Percentiles rank a stretch among this genome's conserved stretches.
These are phyloP conservation scores for Tribolium madens DNA, from an alignment of 1,140 invertebrate genomes.

Conservation along the genomic window DNA sequence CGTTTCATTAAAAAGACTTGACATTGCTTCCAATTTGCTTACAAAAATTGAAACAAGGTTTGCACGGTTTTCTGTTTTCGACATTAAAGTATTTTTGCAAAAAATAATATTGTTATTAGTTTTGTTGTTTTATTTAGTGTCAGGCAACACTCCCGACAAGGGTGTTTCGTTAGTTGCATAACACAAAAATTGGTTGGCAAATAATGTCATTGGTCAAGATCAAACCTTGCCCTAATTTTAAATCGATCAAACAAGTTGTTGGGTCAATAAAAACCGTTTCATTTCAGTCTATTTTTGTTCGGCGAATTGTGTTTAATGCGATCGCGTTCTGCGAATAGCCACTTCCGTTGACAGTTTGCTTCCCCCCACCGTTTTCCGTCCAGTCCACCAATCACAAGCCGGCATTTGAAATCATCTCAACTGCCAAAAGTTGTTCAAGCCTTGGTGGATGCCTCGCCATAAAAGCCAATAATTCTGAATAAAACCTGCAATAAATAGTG, in stretches of 20 bases:
- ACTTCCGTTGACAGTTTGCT: neutral
- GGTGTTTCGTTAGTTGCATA: neutral
- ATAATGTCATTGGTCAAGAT: neutral
- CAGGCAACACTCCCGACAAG: neutral
- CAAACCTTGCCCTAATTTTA: neutral
- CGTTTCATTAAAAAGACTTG: neutral
- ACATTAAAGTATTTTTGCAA: no score
- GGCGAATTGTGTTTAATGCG: neutral
- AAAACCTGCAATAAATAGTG: neutral
- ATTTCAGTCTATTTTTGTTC: neutral
- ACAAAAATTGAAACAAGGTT: neutral
- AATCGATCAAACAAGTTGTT: slow-evolving; percentile 21
- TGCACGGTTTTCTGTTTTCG: no score
- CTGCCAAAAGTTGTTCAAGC: slow-evolving; percentile 36
- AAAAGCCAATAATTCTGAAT: slow-evolving; percentile 7
- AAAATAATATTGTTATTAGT: no score
- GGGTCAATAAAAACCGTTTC: neutral
- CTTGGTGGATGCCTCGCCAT: slow-evolving; percentile 11
- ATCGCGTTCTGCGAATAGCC: slow-evolving; percentile 17
- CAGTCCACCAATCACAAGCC: neutral
- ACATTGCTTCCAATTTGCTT: neutral
- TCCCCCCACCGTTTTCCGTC: neutral
- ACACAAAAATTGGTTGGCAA: neutral
- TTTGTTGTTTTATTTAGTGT: no score
- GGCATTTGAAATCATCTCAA: slow-evolving; percentile 21